Conservation (phyloP, 2,888 invertebrate genomes). For the Nomada hirtipes region DNA sequence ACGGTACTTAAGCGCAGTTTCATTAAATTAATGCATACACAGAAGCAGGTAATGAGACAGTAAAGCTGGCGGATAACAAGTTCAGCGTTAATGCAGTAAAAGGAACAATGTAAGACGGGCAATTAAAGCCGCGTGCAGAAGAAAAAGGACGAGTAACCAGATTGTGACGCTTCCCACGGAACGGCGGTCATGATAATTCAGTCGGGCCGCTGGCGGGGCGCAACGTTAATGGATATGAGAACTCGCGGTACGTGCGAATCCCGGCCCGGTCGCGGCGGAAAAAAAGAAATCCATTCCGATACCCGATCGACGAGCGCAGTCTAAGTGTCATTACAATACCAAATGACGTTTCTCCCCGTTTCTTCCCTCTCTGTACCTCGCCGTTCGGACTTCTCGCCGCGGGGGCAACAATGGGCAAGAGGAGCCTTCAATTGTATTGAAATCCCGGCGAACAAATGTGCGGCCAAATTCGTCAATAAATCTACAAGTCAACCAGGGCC, state of each 20-base stretch:
- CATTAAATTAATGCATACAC: too few relatives aligned
- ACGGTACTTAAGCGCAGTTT: too few relatives aligned
- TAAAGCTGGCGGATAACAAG: too few relatives aligned
- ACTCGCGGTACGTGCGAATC: conserved; percentile 53
- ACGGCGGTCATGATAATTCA: conserved; percentile 38
- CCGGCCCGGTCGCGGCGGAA: neutral
- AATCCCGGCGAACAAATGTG: conserved; percentile 80
- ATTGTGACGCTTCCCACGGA: conserved; percentile 23
- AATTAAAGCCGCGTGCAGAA: conserved; percentile 8
- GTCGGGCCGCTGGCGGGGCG: neutral
- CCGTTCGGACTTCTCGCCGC: conserved; percentile 61
- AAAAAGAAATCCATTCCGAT: conserved; percentile 51
- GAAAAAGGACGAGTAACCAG: neutral
- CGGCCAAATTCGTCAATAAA: conserved; percentile 81
- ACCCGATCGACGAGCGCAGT: conserved; percentile 49
- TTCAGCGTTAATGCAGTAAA: neutral
- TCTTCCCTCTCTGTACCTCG: neutral
- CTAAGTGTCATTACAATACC: conserved; percentile 77
- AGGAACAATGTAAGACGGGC: neutral
- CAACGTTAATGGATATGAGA: conserved; percentile 54
- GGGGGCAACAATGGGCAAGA: conserved; percentile 75
- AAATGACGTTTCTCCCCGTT: conserved; percentile 66
- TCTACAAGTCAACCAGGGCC: conserved; percentile 77
- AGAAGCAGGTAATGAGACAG: too few relatives aligned
- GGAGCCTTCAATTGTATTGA: conserved; percentile 80